phyloP scores from a whole-genome alignment of 2,113 vertebrate species.

The Dryoscopus gambensis region DNA sequence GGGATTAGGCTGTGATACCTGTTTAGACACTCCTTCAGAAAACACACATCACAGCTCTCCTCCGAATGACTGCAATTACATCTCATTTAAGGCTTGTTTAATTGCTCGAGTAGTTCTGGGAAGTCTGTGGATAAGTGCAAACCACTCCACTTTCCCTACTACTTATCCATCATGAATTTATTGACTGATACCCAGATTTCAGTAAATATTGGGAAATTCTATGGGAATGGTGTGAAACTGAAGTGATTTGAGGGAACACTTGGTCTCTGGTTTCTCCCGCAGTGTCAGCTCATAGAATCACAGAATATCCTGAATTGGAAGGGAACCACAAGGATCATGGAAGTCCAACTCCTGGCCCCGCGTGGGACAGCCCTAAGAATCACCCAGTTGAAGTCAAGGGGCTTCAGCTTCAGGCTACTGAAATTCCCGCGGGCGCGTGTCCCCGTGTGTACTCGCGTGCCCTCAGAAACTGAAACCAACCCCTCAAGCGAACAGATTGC shows the following conservation, averaged over 20 bases:
- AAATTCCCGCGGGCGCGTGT: fast-evolving
- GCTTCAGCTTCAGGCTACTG: not conserved
- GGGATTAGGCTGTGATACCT: not conserved
- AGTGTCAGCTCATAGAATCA: not conserved
- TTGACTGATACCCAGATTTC: not conserved
- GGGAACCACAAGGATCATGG: not conserved
- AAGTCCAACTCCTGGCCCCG: not conserved
- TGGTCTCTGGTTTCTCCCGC: not conserved
- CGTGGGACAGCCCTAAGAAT: not conserved
- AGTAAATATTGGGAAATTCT: not conserved
- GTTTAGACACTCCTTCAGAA: not conserved
- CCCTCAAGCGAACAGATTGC: not conserved
- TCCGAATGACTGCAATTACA: not conserved
- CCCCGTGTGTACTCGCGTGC: not conserved
- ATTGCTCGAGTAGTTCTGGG: not conserved
- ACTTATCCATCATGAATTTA: not conserved
- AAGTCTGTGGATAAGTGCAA: not conserved
- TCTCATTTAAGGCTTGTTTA: not conserved
- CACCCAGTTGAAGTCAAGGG: not conserved
- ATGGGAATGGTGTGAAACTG: not conserved
- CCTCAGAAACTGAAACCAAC: not conserved
- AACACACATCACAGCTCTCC: not conserved
- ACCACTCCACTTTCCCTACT: not conserved
- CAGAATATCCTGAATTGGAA: not conserved
- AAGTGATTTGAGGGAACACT: not conserved